A percentile compares a stretch with the other conserved stretches of the same genome.
These are phyloP conservation scores for Leptodirus hochenwartii DNA, from an alignment of 2,888 invertebrate genomes.

Conservation along the genomic window DNA sequence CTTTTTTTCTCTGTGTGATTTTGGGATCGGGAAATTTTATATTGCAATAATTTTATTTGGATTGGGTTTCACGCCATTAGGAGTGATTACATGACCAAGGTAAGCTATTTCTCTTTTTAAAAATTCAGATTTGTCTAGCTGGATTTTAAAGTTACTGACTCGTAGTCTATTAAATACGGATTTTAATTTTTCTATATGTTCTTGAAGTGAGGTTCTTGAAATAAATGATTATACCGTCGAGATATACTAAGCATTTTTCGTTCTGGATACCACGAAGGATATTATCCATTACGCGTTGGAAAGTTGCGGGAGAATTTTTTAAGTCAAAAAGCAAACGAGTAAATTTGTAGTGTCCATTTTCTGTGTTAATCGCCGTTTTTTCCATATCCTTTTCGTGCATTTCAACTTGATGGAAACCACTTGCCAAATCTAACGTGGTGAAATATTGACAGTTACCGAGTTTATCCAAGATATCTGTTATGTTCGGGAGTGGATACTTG, in stretches of 20 bases:
- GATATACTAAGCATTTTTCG: conserved; percentile 13
- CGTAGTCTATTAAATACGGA: conserved; percentile 11
- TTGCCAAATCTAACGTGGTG: conserved; percentile 17
- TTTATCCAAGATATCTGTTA: conserved; percentile 18
- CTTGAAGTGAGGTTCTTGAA: conserved; percentile 11
- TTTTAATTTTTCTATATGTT: conserved; percentile 11
- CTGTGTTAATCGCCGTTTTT: conserved; percentile 18
- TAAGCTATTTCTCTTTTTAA: conserved; percentile 8
- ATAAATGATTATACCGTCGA: conserved; percentile 15
- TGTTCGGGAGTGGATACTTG: conserved; percentile 18
- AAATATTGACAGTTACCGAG: conserved; percentile 18
- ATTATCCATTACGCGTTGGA: conserved; percentile 15
- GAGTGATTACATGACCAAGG: conserved; percentile 9
- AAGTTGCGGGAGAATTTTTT: conserved; percentile 16
- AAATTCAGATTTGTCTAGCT: conserved; percentile 12
- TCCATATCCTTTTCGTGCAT: conserved; percentile 13
- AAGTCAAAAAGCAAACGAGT: conserved; percentile 16
- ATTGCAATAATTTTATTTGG: conserved; percentile 7
- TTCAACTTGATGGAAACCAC: conserved; percentile 20
- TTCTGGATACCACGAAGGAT: conserved; percentile 12
- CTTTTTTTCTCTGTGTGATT: conserved; percentile 8
- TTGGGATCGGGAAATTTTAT: conserved; percentile 8
- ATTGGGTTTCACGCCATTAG: conserved; percentile 10
- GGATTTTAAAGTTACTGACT: conserved; percentile 12
- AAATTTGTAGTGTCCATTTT: conserved; percentile 17